Evolutionary conservation across 2,888 invertebrate genomes (phyloP), one percentile per base, ranked within the genome.

Genomic region (Peribatodes rhomboidaria): DNA sequence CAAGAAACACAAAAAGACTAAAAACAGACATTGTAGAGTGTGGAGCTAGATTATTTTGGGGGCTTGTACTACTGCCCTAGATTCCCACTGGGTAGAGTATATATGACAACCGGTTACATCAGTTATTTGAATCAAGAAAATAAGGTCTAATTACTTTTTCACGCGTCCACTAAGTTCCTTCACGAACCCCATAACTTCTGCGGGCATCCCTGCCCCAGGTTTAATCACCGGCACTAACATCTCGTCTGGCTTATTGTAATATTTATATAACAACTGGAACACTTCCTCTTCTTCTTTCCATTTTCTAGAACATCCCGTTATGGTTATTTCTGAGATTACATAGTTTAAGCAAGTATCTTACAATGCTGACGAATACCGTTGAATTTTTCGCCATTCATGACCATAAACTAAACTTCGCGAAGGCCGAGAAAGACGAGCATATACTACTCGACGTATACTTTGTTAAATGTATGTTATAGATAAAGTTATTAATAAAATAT

Each of bases 251-350:
- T 87, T 89, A 65, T 88, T 85, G 56, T 93, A 93, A 76, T 90
- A 93, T 77, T 83, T 90, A 69, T 80, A 77, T 1, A 93, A 73
- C 55, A 92, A 74, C 42, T 88, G 84, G 74, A 80, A 86, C n/a
- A 88, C 77, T 63, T 88, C 87, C 7, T 93, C 90, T 75, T 93
- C 93, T 72, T 86, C 81, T 66, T 84, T 79, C 92, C 92, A 92
- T 70, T 88, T 83, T 1, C 92, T 92, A n/a, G 22, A 60, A 64
- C 33, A 37, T 49, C 42, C 18, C 16, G n/a, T 44, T 56, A 39
- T 35, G n/a, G 8, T 7, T 11, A 49, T 16, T 27, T 35, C 7
- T 20, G 7, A 11, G 8, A 9, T 4, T 22, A 1, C 8, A 22
- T n/a, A 22, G 7, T 46, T 46, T 22, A 13, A 22, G n/a, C 11